A percentile compares a stretch with the other conserved stretches of the same genome.
phyloP scores from a whole-genome alignment of 2,113 vertebrate species.

The Semnopithecus entellus region DNA sequence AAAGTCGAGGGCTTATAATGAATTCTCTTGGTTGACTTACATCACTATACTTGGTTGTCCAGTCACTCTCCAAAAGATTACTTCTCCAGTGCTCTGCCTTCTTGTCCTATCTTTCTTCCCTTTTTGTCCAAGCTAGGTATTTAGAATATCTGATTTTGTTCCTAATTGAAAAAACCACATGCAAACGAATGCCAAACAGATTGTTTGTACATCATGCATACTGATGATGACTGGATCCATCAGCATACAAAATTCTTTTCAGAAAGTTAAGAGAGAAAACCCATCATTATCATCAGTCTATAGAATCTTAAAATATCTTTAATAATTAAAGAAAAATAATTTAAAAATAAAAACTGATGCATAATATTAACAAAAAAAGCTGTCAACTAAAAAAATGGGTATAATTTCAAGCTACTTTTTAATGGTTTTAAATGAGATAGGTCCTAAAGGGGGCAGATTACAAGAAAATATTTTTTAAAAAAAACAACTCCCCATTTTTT shows the following conservation, averaged over 20 bases:
- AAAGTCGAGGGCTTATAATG: background rate
- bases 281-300: background rate
- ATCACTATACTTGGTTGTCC: background rate
- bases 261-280: background rate
- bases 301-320: slow-evolving; percentile 18
- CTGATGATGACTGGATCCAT: background rate
- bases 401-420: background rate
- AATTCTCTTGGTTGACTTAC: background rate
- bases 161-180: background rate
- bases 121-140: background rate
- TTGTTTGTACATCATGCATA: background rate
- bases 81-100: background rate
- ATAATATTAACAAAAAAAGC: background rate
- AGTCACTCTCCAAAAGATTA: background rate
- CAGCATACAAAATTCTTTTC: background rate
- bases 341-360: background rate
- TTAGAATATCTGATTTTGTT: background rate
- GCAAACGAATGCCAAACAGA: slow-evolving; percentile 11
- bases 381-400: background rate
- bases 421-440: background rate
- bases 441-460: background rate
- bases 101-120: background rate
- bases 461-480: background rate
- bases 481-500: too few relatives aligned
- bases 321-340: background rate